phyloP scores from a whole-genome alignment of 2,888 invertebrate genomes.

The Heliothis peltigera region DNA sequence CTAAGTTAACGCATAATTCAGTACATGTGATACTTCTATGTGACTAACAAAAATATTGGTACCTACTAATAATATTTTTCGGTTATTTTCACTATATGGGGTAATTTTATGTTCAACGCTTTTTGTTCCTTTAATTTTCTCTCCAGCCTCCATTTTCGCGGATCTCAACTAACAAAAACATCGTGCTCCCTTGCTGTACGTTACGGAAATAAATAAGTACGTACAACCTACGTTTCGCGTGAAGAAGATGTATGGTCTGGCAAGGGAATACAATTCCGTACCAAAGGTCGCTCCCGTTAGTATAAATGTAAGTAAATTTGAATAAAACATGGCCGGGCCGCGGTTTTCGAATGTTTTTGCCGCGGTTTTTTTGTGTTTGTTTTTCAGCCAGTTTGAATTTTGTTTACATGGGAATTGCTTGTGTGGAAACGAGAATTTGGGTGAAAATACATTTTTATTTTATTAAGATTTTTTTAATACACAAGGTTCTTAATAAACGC shows the following conservation, averaged over 20 bases:
- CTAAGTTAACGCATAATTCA: too few relatives aligned
- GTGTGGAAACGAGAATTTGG: not conserved
- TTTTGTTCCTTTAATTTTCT: slow-evolving; percentile 8
- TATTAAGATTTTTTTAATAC: too few relatives aligned
- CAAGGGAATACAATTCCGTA: slow-evolving; percentile 88
- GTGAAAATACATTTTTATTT: not conserved
- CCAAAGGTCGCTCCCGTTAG: slow-evolving; percentile 89
- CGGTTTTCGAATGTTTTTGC: slow-evolving; percentile 49
- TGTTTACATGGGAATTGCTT: slow-evolving; percentile 34
- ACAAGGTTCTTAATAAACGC: too few relatives aligned
- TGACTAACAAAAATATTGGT: too few relatives aligned
- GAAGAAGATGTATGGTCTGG: slow-evolving; percentile 89
- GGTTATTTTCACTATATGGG: not conserved
- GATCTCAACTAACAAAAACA: slow-evolving; percentile 52
- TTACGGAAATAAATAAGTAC: slow-evolving; percentile 83
- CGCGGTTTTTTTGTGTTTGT: slow-evolving; percentile 57
- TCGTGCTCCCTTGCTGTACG: slow-evolving; percentile 63
- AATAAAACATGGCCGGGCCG: slow-evolving; percentile 85
- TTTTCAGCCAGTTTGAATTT: slow-evolving; percentile 28
- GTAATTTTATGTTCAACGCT: not conserved
- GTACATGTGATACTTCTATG: too few relatives aligned
- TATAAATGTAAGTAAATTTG: slow-evolving; percentile 90
- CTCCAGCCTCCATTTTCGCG: slow-evolving; percentile 13
- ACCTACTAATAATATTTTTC: too few relatives aligned
- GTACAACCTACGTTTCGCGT: slow-evolving; percentile 73